Conservation (phyloP, 2,888 invertebrate species). For the Tetranychus truncatus region DNA sequence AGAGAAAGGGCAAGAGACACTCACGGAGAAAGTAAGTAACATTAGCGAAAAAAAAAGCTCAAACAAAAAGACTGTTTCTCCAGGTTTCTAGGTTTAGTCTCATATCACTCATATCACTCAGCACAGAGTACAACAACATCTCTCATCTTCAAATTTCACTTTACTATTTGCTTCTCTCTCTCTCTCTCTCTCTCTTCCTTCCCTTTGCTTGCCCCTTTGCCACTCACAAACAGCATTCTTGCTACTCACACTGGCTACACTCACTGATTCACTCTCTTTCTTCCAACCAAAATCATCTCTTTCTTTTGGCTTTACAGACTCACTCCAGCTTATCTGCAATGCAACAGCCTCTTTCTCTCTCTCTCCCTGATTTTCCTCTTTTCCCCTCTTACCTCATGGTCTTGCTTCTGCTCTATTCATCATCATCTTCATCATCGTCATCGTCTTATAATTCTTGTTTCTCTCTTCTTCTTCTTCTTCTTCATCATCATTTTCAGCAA, state of each 20-base stretch:
- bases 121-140: background rate
- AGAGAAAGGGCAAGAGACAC: background rate
- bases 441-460: background rate
- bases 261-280: background rate
- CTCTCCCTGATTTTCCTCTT: background rate
- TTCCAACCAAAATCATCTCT: background rate
- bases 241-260: no score
- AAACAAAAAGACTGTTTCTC: conserved; percentile 8
- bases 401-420: background rate
- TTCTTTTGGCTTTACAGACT: background rate
- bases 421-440: background rate
- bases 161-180: conserved; percentile 3
- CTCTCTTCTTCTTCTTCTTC: background rate
- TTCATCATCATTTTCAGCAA: background rate
- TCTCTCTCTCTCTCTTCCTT: conserved; percentile 1
- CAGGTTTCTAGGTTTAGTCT: conserved; percentile 5
- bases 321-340: background rate
- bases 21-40: background rate
- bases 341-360: conserved; percentile 5
- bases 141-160: background rate
- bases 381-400: background rate
- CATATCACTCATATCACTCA: background rate
- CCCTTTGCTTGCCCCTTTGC: background rate
- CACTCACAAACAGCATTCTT: background rate
- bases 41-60: background rate